Evolutionary conservation across 2,797 vertebrate species (phyloP), one percentile per base, ranked within the genome.

Genomic region (Acestrorhynchus altus): DNA sequence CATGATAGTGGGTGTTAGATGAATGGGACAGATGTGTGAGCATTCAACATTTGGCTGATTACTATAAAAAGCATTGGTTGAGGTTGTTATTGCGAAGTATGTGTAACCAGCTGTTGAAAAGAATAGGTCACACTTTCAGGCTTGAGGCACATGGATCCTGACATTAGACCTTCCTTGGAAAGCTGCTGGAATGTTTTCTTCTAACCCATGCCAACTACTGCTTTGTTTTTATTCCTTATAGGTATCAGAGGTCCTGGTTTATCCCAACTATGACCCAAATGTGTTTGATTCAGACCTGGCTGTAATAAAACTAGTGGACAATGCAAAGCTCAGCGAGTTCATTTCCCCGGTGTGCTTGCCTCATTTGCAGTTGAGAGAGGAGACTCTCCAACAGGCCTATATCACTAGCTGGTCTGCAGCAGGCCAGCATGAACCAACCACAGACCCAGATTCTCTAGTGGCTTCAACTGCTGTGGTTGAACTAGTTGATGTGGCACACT

Each of bases 321-420:
- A 96, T 88, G 95, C 92, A 56, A 92, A 91, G 83, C 92, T 98
- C 83, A 95, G 93, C 51, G 92, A 93, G 80, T 89, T 46, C 0
- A 93, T 95, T 49, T 91, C 95, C 72, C 95, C 95, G 1, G 92
- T 96, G 83, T 97, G 96, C 88, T 90, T 97, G 1, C 93, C 93
- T 4, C 89, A 81, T 24, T 47, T 83, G 18, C 92, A 92, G 24
- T 93, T 94, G 35, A 91, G 95, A 31, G 92, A 91, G 69, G 81
- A 78, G 74, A 86, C 78, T 0, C 76, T 57, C 1, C 80, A 59
- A 28, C 83, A 89, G 80, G 91, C 87, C 63, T 92, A 91, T 0
- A 89, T 93, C 20, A 89, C 91, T 0, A 94, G 93, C 59, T 97
- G 97, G 96, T 91, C 92, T 15, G 76, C 94, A 57, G 61, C 91